Evolutionary conservation across 2,797 vertebrate genomes (phyloP), one percentile per base, ranked within the genome.

Genomic region (Merluccius polli): DNA sequence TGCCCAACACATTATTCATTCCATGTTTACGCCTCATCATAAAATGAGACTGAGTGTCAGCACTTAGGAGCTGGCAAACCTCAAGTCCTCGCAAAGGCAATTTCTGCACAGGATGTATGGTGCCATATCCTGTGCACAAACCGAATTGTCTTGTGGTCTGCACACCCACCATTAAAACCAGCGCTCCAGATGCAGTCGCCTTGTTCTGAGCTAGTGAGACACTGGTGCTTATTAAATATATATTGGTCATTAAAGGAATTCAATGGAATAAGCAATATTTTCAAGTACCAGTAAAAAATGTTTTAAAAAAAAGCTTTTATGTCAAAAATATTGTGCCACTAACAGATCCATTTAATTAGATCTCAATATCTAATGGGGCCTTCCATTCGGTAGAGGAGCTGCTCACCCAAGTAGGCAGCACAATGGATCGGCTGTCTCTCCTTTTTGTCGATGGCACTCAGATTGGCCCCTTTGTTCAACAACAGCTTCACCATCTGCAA

Each of bases 341-440:
- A n/a, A 52, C 48, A 10, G 52, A 27, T 1, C 13, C 41, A 12
- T 6, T 48, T 3, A n/a, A n/a, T 9, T 11, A 63, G 52, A 24
- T 24, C n/a, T 27, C 10, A 27, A 63, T 63, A 27, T 63, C n/a
- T 10, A 63, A 11, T 15, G 8, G n/a, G n/a, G 8, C 7, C 29
- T 67, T 65, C n/a, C 27, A 29, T 30, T 6, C 8, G 13, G 21
- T 38, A 29, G 32, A n/a, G 1, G n/a, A 35, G 16, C 35, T 18
- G 30, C 89, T 87, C 79, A 99, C 98, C 98, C 79, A 98, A 92
- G 87, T 96, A 98, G 77, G 97, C 96, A 24, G 97, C 96, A 95
- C 96, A 97, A 91, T 99, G 97, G 86, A 98, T 93, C 72, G 97
- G 94, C 87, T 98, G 96, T 74, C 98, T 92, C 75, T 98, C 96